phyloP scores from a whole-genome alignment of 2,797 vertebrate genomes.

The Peromyscus melanophrys region DNA sequence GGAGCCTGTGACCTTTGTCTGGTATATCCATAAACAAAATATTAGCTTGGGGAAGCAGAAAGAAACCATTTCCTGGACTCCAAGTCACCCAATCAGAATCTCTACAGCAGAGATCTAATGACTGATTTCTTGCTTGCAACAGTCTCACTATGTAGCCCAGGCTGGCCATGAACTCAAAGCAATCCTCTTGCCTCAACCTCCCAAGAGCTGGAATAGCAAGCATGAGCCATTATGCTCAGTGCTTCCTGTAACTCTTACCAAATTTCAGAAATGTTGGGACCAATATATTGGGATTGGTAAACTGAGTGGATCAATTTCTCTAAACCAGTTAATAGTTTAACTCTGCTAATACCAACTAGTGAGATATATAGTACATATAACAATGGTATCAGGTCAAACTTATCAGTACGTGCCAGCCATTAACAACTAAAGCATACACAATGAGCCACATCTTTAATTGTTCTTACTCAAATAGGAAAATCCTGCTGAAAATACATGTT shows the following conservation, averaged over 20 bases:
- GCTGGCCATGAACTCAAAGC: not conserved
- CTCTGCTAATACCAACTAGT: not conserved
- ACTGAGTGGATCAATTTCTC: constrained; percentile 11
- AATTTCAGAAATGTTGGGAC: not conserved
- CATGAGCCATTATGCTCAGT: not conserved
- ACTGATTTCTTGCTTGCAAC: not conserved
- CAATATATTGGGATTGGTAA: not conserved
- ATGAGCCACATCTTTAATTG: not conserved
- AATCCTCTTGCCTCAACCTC: not conserved
- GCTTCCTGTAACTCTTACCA: not conserved
- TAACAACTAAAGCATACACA: not conserved
- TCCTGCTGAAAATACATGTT: not conserved
- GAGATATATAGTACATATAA: not conserved
- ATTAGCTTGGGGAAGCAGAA: not conserved
- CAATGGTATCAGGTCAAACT: not conserved
- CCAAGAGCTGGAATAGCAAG: not conserved
- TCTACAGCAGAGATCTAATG: not conserved
- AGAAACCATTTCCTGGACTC: not conserved
- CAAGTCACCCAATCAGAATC: not conserved
- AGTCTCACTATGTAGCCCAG: not conserved
- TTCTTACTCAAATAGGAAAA: not conserved
- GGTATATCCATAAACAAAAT: not conserved
- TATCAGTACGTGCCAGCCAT: not conserved
- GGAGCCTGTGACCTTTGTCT: not conserved
- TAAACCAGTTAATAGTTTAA: not conserved